phyloP scores from a whole-genome alignment of 2,113 vertebrate genomes.

The Pollimyrus isidori region DNA sequence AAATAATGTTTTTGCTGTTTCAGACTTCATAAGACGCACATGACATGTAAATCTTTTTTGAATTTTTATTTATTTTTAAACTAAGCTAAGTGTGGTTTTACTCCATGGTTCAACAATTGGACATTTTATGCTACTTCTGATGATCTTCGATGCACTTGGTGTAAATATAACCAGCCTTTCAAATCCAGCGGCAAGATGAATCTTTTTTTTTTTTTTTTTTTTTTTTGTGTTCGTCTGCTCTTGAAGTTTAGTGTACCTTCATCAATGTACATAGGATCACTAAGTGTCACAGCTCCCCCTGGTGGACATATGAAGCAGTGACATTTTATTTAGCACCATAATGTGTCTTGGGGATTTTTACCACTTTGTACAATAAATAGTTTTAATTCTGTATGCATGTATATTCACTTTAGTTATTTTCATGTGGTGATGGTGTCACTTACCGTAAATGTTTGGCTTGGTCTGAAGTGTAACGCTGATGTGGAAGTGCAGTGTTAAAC shows the following conservation, averaged over 20 bases:
- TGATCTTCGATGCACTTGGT: not conserved
- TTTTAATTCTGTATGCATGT: slow-evolving; percentile 22
- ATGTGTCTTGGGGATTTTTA: not conserved
- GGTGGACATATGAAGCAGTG: not conserved
- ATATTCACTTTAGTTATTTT: not conserved
- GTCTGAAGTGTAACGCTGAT: not conserved
- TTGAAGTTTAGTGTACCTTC: not conserved
- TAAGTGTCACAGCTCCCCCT: not conserved
- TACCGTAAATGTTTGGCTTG: not conserved
- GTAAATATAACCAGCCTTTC: not conserved
- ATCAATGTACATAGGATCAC: not conserved
- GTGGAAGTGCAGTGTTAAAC: not conserved
- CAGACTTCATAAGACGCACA: not conserved
- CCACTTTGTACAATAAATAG: slow-evolving; percentile 36
- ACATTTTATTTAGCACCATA: not conserved
- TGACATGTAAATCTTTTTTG: not conserved
- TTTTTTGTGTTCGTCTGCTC: too few species aligned
- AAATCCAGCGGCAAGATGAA: not conserved
- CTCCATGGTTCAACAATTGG: not conserved
- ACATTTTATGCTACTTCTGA: not conserved
- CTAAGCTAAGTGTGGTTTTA: not conserved
- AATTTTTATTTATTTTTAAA: too few species aligned
- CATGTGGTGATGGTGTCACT: not conserved
- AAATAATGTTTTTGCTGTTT: not conserved
- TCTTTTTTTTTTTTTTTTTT: too few species aligned